Percentiles rank a stretch among this genome's conserved stretches.
Evolutionary conservation across 2,888 invertebrate genomes (phyloP).

Genomic region (Himalopsyche tibetana): DNA sequence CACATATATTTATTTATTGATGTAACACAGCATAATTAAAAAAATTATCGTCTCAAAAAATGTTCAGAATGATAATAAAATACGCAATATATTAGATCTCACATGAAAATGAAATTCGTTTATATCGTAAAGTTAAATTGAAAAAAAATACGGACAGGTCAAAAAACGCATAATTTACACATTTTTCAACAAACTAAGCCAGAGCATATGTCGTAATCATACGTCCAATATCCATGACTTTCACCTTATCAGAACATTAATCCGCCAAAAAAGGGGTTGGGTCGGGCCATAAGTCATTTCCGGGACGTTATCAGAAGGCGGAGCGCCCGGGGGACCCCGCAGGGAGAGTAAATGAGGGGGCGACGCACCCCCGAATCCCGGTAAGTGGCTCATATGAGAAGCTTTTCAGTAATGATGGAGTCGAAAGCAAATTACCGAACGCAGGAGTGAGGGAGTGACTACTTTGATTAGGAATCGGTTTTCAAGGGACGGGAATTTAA

Average conservation of each 20-base stretch:
- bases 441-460: slow-evolving; percentile 20
- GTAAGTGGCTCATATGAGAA: slow-evolving; percentile 42
- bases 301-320: slow-evolving; percentile 62
- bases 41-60: too few species aligned
- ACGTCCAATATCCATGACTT: slow-evolving; percentile 61
- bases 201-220: slow-evolving; percentile 56
- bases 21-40: neutral
- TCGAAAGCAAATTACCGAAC: slow-evolving; percentile 37
- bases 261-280: slow-evolving; percentile 64
- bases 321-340: slow-evolving; percentile 29
- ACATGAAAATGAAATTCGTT: neutral
- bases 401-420: slow-evolving; percentile 36
- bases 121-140: neutral
- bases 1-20: too few species aligned
- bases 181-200: slow-evolving; percentile 55
- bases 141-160: neutral
- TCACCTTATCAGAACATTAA: slow-evolving; percentile 63
- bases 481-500: slow-evolving; percentile 2
- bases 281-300: slow-evolving; percentile 64
- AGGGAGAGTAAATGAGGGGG: slow-evolving; percentile 28
- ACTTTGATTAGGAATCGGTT: slow-evolving; percentile 38
- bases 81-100: neutral
- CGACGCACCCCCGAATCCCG: slow-evolving; percentile 43
- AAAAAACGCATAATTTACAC: slow-evolving; percentile 54
- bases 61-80: neutral